Base-by-base conservation (phyloP, 2,797 vertebrate species). In the Scleropages formosus region DNA sequence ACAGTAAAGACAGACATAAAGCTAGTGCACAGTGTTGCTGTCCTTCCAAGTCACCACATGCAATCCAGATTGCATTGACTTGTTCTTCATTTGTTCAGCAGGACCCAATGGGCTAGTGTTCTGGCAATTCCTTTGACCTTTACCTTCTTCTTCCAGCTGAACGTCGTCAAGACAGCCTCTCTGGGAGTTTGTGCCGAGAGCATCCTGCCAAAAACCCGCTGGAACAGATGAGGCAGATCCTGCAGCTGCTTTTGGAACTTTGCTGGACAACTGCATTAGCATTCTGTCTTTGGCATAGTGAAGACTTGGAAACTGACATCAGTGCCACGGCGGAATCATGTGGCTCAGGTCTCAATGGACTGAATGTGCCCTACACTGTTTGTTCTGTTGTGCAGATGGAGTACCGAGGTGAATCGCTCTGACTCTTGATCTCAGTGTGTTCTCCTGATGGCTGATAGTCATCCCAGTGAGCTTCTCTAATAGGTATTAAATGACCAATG, bases 41-140 rank as follows among this genome's bases (percentile, higher is more conserved):
- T 9, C 53, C 53, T 56, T 56, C 53, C 53, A 26, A 58, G 51
- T 58, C 58, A 49, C 51, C 13, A 24, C 13, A 11, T 44, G 26
- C 46, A 49, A 53, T 39, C 69, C 27, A 31, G 69, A 69, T 53
- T 22, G 24, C 20, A 2, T 59, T n/a, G 16, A 16, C 53, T 71
- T 71, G 56, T 71, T 71, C 24, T 12, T 58, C 58, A 71, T 71
- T 71, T 71, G 69, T 71, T 71, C 69, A 71, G 53, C 31, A n/a
- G 24, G 53, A 71, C 69, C 49, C 68, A 27, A 24, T 20, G 51
- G 51, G 58, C 31, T 71, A 70, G 31, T 58, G 26, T 58, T 71
- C 58, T 71, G 69, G 69, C 69, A 71, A 53, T 53, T 59, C 31
- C 26, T 71, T 71, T 59, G 49, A 71, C 68, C 68, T 56, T 71